Evolutionary conservation across 2,888 invertebrate genomes (phyloP).

Genomic region (Cryptus armator): DNA sequence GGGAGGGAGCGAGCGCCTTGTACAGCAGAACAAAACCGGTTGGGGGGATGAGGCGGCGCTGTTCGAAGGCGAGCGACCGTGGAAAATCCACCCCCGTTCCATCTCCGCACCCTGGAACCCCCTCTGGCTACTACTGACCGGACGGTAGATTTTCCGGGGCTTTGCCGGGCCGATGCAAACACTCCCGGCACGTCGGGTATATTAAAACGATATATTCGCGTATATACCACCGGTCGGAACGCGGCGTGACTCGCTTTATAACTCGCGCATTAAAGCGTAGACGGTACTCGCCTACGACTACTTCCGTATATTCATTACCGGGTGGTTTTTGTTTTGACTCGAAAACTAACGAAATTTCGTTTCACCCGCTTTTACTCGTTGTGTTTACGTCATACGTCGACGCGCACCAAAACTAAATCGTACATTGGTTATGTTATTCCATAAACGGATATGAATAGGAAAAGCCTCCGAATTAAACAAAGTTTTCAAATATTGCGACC

Average conservation of each 20-base stretch:
- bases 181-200: slow-evolving; percentile 75
- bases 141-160: slow-evolving; percentile 78
- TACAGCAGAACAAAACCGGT: slow-evolving; percentile 57
- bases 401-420: too few species aligned
- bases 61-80: slow-evolving; percentile 64
- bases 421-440: too few species aligned
- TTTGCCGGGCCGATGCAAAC: slow-evolving; percentile 79
- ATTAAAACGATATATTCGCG: slow-evolving; percentile 81
- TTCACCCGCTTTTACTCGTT: background rate
- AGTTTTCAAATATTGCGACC: too few species aligned
- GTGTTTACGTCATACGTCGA: too few species aligned
- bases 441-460: too few species aligned
- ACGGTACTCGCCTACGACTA: slow-evolving; percentile 23
- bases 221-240: slow-evolving; percentile 55
- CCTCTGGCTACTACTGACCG: slow-evolving; percentile 60
- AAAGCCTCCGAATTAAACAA: too few species aligned
- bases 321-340: slow-evolving; percentile 30
- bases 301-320: slow-evolving; percentile 51
- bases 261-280: slow-evolving; percentile 55
- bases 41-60: slow-evolving; percentile 33
- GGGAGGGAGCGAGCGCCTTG: slow-evolving; percentile 50
- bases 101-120: slow-evolving; percentile 54
- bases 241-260: slow-evolving; percentile 58
- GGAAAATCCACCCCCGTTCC: slow-evolving; percentile 66
- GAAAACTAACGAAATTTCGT: background rate